Percentiles rank a stretch among this genome's conserved stretches.
These are phyloP conservation scores for Passer domesticus DNA, from an alignment of 2,113 vertebrate genomes.

Conservation along the genomic window DNA sequence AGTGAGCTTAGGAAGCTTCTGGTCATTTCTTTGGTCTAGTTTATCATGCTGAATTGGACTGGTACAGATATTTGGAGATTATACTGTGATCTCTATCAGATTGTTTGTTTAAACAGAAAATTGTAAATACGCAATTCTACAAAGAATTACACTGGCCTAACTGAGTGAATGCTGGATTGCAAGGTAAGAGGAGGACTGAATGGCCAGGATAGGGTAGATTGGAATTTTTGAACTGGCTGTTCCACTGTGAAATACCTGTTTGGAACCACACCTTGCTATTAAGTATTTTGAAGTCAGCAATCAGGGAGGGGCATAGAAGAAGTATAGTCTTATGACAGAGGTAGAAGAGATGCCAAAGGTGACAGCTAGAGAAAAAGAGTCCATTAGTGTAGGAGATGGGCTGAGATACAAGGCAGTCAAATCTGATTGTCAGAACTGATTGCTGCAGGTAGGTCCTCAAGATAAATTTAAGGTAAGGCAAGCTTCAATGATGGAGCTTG, in stretches of 20 bases:
- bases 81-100: neutral
- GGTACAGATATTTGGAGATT: neutral
- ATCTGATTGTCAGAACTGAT: neutral
- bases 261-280: conserved; percentile 52
- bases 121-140: neutral
- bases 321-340: neutral
- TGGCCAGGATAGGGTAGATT: neutral
- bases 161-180: neutral
- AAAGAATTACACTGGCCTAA: neutral
- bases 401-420: neutral
- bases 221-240: neutral
- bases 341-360: neutral
- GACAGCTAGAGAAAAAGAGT: neutral
- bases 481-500: neutral
- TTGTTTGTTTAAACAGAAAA: neutral
- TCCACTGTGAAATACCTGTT: neutral
- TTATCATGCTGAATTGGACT: neutral
- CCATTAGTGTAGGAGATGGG: neutral
- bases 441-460: neutral
- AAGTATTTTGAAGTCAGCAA: neutral
- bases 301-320: neutral
- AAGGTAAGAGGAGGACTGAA: neutral
- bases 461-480: neutral
- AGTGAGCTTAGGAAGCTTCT: neutral
- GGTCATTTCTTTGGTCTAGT: neutral